phyloP scores from a whole-genome alignment of 2,888 invertebrate genomes.

The Mythimna loreyi region DNA sequence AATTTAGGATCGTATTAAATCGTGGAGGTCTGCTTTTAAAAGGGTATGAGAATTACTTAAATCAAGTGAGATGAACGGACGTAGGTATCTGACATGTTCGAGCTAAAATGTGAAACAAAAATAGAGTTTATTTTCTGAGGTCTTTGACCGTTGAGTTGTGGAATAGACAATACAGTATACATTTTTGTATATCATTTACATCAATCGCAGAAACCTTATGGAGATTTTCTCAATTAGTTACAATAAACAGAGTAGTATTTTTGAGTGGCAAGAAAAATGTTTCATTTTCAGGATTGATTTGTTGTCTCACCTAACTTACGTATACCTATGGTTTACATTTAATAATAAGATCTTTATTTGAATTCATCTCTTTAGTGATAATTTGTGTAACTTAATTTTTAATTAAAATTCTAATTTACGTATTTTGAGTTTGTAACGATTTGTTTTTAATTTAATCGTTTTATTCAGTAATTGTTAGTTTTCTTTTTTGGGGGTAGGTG shows the following conservation, averaged over 20 bases:
- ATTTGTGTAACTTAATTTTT: too few species aligned
- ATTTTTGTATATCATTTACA: neutral
- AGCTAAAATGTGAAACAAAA: conserved; percentile 35
- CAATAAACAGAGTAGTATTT: neutral
- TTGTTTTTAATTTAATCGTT: too few species aligned
- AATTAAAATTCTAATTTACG: too few species aligned
- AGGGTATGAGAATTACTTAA: conserved; percentile 47
- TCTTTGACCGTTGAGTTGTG: neutral
- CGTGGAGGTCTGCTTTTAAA: conserved; percentile 27
- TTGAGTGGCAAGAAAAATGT: neutral
- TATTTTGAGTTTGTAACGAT: too few species aligned
- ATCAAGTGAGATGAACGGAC: conserved; percentile 47
- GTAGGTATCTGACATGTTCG: conserved; percentile 28
- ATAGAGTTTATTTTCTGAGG: conserved; percentile 6
- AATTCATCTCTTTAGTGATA: too few species aligned
- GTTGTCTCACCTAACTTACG: too few species aligned
- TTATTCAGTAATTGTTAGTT: too few species aligned
- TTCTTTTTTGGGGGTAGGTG: too few species aligned
- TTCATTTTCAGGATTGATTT: neutral
- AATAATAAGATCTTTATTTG: too few species aligned
- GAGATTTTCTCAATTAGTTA: conserved; percentile 6
- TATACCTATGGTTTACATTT: too few species aligned
- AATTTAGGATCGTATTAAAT: conserved; percentile 45
- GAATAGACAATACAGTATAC: conserved; percentile 5
- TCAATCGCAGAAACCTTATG: neutral